These are phyloP conservation scores for Phalanger gymnotis DNA, from an alignment of 2,797 vertebrate genomes.

Conservation along the genomic window DNA sequence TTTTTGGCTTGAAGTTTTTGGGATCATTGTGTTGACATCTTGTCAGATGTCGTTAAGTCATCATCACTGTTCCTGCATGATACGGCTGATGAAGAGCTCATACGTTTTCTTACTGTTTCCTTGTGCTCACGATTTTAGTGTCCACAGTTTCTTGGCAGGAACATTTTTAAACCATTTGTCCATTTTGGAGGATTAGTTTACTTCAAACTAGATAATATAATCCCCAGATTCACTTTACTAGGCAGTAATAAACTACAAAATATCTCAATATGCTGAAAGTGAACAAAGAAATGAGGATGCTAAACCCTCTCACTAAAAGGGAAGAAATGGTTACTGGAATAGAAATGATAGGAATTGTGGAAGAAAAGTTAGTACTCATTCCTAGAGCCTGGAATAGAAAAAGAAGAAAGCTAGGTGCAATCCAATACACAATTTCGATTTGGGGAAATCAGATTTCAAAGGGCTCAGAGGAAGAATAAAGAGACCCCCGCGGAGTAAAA, in stretches of 20 bases:
- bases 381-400: not conserved
- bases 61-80: not conserved
- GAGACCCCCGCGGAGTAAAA: not conserved
- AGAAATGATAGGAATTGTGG: not conserved
- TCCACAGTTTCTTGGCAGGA: not conserved
- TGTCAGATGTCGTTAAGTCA: not conserved
- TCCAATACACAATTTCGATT: not conserved
- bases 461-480: not conserved
- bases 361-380: not conserved
- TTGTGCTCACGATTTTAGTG: not conserved
- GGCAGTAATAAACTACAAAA: not conserved
- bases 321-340: not conserved
- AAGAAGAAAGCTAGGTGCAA: not conserved
- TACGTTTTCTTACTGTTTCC: not conserved
- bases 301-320: not conserved
- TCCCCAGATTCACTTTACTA: not conserved
- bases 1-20: not conserved
- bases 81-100: not conserved
- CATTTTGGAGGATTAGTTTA: not conserved
- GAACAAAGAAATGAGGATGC: not conserved
- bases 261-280: not conserved
- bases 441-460: not conserved
- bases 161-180: not conserved
- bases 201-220: not conserved
- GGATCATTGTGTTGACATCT: not conserved